Conservation (phyloP, 2,797 vertebrate genomes). For the Artibeus lituratus region DNA sequence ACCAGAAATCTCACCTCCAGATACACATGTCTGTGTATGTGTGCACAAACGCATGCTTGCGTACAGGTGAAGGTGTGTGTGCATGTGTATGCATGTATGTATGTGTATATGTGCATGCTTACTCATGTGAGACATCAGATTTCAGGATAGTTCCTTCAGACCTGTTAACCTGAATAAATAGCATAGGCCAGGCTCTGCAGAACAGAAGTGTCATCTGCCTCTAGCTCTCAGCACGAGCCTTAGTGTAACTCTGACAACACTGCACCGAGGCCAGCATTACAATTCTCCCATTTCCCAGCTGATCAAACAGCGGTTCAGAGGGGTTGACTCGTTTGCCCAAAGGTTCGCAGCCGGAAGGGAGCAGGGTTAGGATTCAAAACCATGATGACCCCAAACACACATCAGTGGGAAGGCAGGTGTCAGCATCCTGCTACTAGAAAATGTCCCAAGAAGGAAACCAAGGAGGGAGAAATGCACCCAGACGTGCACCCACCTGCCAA, state of each 20-base stretch:
- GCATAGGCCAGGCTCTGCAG: not conserved
- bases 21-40: accelerated
- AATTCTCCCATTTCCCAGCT: not conserved
- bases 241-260: not conserved
- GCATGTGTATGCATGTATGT: too few relatives aligned
- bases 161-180: not conserved
- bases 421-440: not conserved
- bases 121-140: not conserved
- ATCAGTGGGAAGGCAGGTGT: accelerated
- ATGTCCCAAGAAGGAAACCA: not conserved
- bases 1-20: not conserved
- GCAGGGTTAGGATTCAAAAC: not conserved
- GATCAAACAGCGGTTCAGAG: not conserved
- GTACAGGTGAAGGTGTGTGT: accelerated
- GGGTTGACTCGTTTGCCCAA: not conserved
- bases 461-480: not conserved
- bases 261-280: accelerated
- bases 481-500: conserved; percentile 87
- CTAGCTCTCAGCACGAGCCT: not conserved
- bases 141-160: not conserved
- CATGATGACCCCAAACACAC: accelerated
- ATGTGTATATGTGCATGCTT: too few relatives aligned
- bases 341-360: not conserved
- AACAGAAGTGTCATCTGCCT: not conserved
- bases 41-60: too few relatives aligned